phyloP scores from a whole-genome alignment of 1,140 invertebrate species.

The Temnothorax curvispinosus region DNA sequence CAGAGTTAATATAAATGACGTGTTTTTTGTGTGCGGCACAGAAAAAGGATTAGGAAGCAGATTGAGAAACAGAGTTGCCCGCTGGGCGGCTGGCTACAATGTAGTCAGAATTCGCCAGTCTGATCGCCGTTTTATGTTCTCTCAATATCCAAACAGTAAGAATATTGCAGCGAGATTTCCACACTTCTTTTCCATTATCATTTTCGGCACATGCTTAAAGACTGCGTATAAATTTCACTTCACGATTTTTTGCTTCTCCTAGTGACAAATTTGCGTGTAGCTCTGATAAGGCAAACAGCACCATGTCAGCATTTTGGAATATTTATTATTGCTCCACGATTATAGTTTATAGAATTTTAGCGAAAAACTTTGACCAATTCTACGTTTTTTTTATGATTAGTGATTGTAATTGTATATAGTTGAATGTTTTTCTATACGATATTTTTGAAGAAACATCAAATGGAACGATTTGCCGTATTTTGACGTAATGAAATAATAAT shows the following conservation, averaged over 20 bases:
- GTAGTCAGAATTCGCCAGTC: constrained; percentile 85
- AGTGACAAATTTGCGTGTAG: constrained; percentile 20
- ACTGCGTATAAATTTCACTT: constrained; percentile 58
- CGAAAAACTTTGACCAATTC: neutral
- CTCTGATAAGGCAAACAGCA: constrained; percentile 14
- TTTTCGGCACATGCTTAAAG: constrained; percentile 77
- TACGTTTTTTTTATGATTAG: neutral
- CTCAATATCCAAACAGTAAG: constrained; percentile 85
- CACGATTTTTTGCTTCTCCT: constrained; percentile 55
- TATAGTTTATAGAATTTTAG: constrained; percentile 15
- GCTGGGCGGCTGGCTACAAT: constrained; percentile 84
- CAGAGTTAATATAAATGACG: constrained; percentile 67
- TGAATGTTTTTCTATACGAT: neutral
- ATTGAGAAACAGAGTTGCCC: constrained; percentile 81
- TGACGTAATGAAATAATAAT: constrained; percentile 18
- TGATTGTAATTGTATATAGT: constrained; percentile 30
- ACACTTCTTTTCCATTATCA: constrained; percentile 61
- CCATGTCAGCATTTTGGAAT: neutral
- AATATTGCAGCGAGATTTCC: constrained; percentile 73
- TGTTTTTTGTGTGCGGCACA: constrained; percentile 75
- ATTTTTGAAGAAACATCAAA: neutral
- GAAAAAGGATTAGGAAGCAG: constrained; percentile 79
- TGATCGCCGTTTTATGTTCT: constrained; percentile 85
- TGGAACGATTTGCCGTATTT: neutral
- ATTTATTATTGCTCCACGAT: neutral